Evolutionary conservation across 2,888 invertebrate species (phyloP), one percentile per base, ranked within the genome.

Genomic region (Epinotia bilunana): DNA sequence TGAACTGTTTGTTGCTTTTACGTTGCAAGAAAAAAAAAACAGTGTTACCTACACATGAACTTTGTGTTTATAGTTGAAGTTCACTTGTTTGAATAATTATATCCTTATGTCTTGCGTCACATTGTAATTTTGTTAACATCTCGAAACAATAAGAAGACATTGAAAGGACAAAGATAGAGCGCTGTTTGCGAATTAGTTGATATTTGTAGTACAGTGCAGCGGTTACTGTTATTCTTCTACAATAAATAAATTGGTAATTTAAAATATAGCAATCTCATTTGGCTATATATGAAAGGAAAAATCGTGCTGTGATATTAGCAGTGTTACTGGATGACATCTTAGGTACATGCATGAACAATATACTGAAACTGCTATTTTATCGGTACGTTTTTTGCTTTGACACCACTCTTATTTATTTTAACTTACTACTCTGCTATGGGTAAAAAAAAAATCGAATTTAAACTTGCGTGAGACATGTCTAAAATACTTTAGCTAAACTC

Each of bases 201-300:
- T 53, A 53, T n/a, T n/a, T n/a, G 16, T n/a, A 16, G 53, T 53
- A 53, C 53, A n/a, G 53, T n/a, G 7, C n/a, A 53, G 53, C 7
- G 13, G 53, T 53, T 7, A 53, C n/a, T 53, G n/a, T 53, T n/a
- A 61, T 33, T 9, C 2, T n/a, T 61, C 6, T 16, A 61, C 9
- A 61, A 61, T n/a, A 60, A 60, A 60, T 60, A 28, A 13, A 20
- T 16, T 9, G 33, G n/a, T 61, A 61, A 33, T 23, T 7, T 33
- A n/a, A 33, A 23, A 58, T 58, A 23, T 28, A 58, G n/a, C 6
- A 67, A 39, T 33, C 39, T 49, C n/a, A 70, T 58, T 70, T 49
- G 28, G 61, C 46, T n/a, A n/a, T 16, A 5, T 46, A 46, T 16
- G 5, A 49, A 49, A 49, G 13, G 49, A 16, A 16, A 49, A 49